These are phyloP conservation scores for Agriopis leucophaearia DNA, from an alignment of 2,888 invertebrate genomes.

Conservation along the genomic window DNA sequence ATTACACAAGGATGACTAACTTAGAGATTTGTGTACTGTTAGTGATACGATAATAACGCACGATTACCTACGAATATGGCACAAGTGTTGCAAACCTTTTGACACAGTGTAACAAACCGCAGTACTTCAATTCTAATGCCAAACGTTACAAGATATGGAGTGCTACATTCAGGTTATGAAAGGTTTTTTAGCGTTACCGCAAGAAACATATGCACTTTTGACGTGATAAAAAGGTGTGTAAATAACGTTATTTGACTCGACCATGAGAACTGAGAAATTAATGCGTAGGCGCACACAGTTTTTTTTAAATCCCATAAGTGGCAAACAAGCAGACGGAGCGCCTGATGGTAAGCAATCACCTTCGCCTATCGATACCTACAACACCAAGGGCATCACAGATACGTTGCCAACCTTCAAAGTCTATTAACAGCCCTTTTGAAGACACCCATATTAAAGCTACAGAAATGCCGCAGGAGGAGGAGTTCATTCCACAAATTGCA, in stretches of 20 bases:
- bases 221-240: conserved; percentile 13
- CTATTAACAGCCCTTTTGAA: too few species aligned
- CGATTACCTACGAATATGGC: conserved; percentile 72
- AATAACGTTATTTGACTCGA: conserved; percentile 11
- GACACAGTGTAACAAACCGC: conserved; percentile 56
- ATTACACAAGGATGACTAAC: conserved; percentile 66
- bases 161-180: conserved; percentile 17
- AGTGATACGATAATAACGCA: conserved; percentile 63
- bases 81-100: conserved; percentile 70
- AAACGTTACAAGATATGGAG: conserved; percentile 19
- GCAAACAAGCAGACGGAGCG: too few species aligned
- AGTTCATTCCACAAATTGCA: too few species aligned
- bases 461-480: too few species aligned
- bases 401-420: too few species aligned
- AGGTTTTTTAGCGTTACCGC: conserved; percentile 17
- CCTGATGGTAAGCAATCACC: too few species aligned
- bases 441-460: too few species aligned
- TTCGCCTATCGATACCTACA: too few species aligned
- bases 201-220: conserved; percentile 2
- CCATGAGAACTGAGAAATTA: conserved; percentile 3
- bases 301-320: too few species aligned
- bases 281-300: conserved; percentile 9
- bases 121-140: conserved; percentile 39
- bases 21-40: conserved; percentile 62
- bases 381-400: too few species aligned